Evolutionary conservation across 2,797 vertebrate species (phyloP).

Genomic region (Ataeniobius toweri): DNA sequence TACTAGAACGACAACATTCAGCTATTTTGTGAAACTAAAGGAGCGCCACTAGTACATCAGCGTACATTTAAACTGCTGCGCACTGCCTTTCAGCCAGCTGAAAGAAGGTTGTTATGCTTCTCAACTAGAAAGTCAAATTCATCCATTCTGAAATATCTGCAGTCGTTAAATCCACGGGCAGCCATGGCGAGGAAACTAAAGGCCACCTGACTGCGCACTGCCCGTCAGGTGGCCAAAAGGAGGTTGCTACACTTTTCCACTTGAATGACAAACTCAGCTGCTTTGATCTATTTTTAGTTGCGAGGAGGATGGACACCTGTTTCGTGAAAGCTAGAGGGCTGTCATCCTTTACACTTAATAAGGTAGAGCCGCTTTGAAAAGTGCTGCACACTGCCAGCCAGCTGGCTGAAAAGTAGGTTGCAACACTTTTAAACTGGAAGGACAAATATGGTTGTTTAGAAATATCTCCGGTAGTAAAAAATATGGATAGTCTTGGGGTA

Average conservation of each 20-base stretch:
- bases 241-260: neutral
- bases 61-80: neutral
- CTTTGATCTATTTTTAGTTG: too few relatives aligned
- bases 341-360: neutral
- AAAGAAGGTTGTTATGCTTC: neutral
- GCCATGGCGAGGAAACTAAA: neutral
- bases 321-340: neutral
- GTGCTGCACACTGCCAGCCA: neutral
- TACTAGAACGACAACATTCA: neutral
- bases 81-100: neutral
- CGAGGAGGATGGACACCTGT: neutral
- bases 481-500: neutral
- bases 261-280: neutral
- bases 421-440: neutral
- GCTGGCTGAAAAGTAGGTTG: neutral
- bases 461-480: neutral
- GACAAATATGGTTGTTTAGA: neutral
- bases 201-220: neutral
- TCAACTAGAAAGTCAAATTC: neutral
- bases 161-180: too few relatives aligned
- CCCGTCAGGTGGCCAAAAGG: neutral
- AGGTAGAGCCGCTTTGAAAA: neutral
- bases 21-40: neutral
- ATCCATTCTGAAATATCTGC: neutral
- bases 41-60: neutral